A percentile compares a stretch with the other conserved stretches of the same genome.
These are phyloP conservation scores for Gerris lacustris DNA, from an alignment of 2,888 invertebrate species.

Conservation along the genomic window DNA sequence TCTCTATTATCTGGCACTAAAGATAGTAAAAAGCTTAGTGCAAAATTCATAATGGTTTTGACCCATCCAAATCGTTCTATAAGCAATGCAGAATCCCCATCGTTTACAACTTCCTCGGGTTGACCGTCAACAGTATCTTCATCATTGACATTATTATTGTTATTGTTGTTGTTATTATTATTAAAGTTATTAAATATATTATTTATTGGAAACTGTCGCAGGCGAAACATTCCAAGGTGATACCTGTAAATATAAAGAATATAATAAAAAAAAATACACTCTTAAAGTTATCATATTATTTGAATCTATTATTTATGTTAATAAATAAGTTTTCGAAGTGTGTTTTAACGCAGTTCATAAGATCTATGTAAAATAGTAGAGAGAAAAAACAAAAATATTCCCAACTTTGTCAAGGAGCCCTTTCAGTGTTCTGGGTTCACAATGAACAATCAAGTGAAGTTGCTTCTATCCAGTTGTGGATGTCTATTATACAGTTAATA, in stretches of 20 bases:
- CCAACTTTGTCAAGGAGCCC: too few species aligned
- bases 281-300: background rate
- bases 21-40: slow-evolving; percentile 86
- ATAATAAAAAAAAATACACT: background rate
- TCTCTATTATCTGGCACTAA: slow-evolving; percentile 61
- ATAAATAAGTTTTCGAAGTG: too few species aligned
- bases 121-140: slow-evolving; percentile 9
- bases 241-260: slow-evolving; percentile 7
- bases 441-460: too few species aligned
- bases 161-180: slow-evolving; percentile 8
- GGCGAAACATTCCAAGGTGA: slow-evolving; percentile 17
- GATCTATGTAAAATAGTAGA: background rate
- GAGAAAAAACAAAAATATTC: too few species aligned
- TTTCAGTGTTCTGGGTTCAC: too few species aligned
- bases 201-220: slow-evolving; percentile 13
- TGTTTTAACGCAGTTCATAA: background rate
- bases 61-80: slow-evolving; percentile 13
- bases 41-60: slow-evolving; percentile 67
- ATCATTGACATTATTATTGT: background rate
- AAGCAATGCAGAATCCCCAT: background rate
- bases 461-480: too few species aligned
- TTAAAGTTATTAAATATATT: slow-evolving; percentile 8
- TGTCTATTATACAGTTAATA: too few species aligned
- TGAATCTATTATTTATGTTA: too few species aligned
- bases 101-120: background rate